Evolutionary conservation across 2,888 invertebrate genomes (phyloP), one percentile per base, ranked within the genome.

Genomic region (Apodemia duryi): DNA sequence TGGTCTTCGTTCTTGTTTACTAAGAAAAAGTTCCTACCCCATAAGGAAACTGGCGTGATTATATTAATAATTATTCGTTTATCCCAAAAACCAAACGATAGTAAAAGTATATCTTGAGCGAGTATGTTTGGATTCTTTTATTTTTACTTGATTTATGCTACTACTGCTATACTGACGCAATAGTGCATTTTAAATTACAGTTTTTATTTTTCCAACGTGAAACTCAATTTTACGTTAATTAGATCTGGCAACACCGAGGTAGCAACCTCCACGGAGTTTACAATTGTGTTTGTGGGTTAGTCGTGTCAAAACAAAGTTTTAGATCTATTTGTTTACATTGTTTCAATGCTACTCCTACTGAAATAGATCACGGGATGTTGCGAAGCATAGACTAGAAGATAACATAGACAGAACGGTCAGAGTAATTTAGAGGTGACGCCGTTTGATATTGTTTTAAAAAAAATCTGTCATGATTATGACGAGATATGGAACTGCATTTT

Each of bases 271-370:
- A 57, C 54, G 54, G 54, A 29, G 57, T 57, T 57, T 57, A 57
- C 57, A 57, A 57, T 57, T 57, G 57, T 57, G 32, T 57, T 57
- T 57, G 57, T 57, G 57, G 57, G 32, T 57, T 57, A 57, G 29
- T 57, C 32, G 32, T 57, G 57, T 57, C 57, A 57, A 57, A 57
- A 57, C 57, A 57, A 32, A 32, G 57, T 57, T 57, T 49, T 49
- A 49, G 49, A 49, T 49, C 57, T 57, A 57, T 57, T 13, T 57
- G 57, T 57, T 57, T 57, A 57, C 57, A 32, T 57, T 57, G 32
- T 57, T 57, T 29, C 57, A 57, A 57, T 57, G 57, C 35, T 57
- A 32, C 57, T 32, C 13, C 29, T 32, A 29, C 57, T 57, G 57
- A 57, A 57, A 57, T 57, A 57, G 57, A 57, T 32, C 13, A 29